Evolutionary conservation across 2,797 vertebrate species (phyloP).

Genomic region (Cryptoprocta ferox): DNA sequence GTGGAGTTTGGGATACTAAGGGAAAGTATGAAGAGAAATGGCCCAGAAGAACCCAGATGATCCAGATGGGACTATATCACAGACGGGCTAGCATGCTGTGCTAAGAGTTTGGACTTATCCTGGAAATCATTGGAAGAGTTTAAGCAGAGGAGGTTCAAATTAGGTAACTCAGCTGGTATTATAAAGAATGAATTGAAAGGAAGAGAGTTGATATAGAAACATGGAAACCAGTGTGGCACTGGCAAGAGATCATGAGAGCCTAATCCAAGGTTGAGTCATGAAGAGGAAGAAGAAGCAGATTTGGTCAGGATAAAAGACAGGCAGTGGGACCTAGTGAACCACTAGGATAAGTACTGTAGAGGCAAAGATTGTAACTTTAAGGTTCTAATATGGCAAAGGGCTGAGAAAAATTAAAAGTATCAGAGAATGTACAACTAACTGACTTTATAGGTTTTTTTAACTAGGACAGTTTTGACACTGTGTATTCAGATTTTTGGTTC

Average conservation of each 20-base stretch:
- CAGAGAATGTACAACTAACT: neutral
- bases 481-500: slow-evolving; percentile 44
- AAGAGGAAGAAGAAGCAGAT: neutral
- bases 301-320: neutral
- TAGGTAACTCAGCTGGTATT: neutral
- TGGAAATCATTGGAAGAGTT: neutral
- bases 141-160: neutral
- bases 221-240: neutral
- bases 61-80: no score
- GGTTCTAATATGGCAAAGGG: neutral
- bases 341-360: neutral
- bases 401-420: neutral
- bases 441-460: neutral
- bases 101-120: neutral
- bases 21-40: neutral
- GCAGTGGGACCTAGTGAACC: neutral
- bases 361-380: neutral
- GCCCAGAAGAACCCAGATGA: neutral
- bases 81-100: neutral
- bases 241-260: neutral
- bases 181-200: neutral
- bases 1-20: neutral
- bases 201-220: neutral
- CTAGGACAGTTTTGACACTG: neutral
- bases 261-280: neutral